phyloP scores from a whole-genome alignment of 2,797 vertebrate genomes.

The Diplodus puntazzo region DNA sequence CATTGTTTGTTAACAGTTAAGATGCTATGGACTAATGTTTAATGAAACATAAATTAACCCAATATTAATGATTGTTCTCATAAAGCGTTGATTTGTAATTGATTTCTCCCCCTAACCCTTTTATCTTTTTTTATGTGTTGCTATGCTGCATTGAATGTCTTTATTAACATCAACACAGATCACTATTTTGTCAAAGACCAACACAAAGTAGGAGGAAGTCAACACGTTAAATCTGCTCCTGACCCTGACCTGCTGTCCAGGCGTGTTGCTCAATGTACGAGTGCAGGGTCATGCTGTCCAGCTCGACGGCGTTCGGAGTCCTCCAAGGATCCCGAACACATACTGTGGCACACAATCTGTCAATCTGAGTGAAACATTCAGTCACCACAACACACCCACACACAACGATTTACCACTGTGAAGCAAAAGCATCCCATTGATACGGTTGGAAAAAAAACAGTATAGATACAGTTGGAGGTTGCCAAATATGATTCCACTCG shows the following conservation, averaged over 20 bases:
- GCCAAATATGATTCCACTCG: slow-evolving; percentile 10
- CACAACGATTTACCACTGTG: slow-evolving; percentile 26
- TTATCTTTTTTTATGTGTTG: too few species aligned
- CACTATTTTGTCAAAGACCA: neutral
- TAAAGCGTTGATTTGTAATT: too few species aligned
- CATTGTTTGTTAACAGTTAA: too few species aligned
- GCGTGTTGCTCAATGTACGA: slow-evolving; percentile 75
- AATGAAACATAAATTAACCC: too few species aligned
- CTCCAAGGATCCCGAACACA: slow-evolving; percentile 74
- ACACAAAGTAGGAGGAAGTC: neutral
- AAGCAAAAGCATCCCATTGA: slow-evolving; percentile 42
- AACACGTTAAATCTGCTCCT: neutral
- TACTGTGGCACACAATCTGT: slow-evolving; percentile 76
- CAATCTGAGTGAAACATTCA: slow-evolving; percentile 67
- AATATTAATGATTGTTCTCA: too few species aligned
- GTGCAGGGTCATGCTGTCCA: slow-evolving; percentile 84
- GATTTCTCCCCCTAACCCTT: too few species aligned
- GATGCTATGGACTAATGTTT: too few species aligned
- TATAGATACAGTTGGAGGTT: slow-evolving; percentile 14
- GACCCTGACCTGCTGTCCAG: slow-evolving; percentile 80
- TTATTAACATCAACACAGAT: neutral
- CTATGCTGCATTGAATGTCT: neutral
- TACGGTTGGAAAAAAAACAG: slow-evolving; percentile 25
- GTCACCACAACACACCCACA: slow-evolving; percentile 45
- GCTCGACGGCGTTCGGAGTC: slow-evolving; percentile 71